Percentiles rank a stretch among this genome's conserved stretches.
Evolutionary conservation across 1,140 invertebrate genomes (phyloP).

Genomic region (Zeugodacus cucurbitae): DNA sequence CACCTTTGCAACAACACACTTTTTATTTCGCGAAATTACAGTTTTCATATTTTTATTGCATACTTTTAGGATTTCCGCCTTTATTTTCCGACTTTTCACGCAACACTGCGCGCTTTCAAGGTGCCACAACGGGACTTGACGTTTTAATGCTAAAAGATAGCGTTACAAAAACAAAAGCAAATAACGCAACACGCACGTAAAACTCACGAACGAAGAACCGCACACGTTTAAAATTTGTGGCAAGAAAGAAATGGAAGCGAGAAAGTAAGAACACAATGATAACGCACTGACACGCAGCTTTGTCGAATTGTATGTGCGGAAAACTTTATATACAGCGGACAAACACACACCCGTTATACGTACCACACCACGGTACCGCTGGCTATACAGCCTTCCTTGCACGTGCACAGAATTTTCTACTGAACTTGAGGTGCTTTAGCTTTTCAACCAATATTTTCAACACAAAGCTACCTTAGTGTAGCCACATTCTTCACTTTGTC

Average conservation of each 20-base stretch:
- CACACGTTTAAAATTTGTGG: not conserved
- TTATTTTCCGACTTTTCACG: not conserved
- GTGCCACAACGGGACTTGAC: not conserved
- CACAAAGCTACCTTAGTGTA: not conserved
- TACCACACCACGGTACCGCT: not conserved
- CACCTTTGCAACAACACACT: not conserved
- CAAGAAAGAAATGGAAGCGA: not conserved
- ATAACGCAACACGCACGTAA: not conserved
- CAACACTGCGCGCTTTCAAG: not conserved
- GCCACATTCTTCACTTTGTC: not conserved
- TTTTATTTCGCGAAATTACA: not conserved
- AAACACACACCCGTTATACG: not conserved
- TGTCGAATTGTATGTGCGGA: not conserved
- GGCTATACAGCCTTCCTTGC: not conserved
- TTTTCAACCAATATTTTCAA: not conserved
- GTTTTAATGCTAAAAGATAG: not conserved
- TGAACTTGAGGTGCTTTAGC: not conserved
- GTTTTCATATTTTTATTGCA: not conserved
- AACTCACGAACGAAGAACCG: not conserved
- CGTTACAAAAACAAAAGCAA: not conserved
- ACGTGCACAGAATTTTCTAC: not conserved
- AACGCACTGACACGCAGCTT: not conserved
- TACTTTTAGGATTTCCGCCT: not conserved
- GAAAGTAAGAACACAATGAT: not conserved
- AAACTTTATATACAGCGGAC: not conserved